These are phyloP conservation scores for Alouatta palliata DNA, from an alignment of 2,113 vertebrate species.

Conservation along the genomic window DNA sequence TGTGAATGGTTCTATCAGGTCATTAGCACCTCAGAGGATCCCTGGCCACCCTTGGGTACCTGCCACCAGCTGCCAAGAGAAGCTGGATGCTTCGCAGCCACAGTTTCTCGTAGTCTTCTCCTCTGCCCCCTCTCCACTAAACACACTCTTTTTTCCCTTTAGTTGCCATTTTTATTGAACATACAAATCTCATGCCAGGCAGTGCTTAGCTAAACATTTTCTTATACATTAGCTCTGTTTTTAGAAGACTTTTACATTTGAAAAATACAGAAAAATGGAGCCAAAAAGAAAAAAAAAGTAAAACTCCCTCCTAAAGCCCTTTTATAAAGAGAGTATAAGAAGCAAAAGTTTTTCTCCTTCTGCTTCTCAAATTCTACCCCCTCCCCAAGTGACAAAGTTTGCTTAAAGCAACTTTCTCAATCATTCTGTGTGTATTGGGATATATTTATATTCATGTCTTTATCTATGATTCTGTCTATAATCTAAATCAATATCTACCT, in stretches of 20 bases:
- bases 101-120: neutral
- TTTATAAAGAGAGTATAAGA: neutral
- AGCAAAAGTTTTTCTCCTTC: neutral
- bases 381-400: neutral
- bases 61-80: neutral
- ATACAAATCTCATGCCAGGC: neutral
- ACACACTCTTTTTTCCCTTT: neutral
- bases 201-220: neutral
- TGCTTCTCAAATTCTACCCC: neutral
- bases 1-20: accelerated
- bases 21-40: neutral
- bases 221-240: neutral
- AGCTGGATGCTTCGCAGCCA: neutral
- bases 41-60: neutral
- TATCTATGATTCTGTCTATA: neutral
- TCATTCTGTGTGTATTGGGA: neutral
- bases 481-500: neutral
- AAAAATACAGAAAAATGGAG: neutral
- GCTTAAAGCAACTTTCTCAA: neutral
- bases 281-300: neutral
- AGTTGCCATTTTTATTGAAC: neutral
- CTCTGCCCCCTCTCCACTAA: neutral
- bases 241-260: neutral
- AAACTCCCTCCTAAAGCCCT: neutral
- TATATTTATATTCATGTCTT: neutral